Conservation (phyloP, 2,797 vertebrate genomes). For the Glyptemys insculpta region DNA sequence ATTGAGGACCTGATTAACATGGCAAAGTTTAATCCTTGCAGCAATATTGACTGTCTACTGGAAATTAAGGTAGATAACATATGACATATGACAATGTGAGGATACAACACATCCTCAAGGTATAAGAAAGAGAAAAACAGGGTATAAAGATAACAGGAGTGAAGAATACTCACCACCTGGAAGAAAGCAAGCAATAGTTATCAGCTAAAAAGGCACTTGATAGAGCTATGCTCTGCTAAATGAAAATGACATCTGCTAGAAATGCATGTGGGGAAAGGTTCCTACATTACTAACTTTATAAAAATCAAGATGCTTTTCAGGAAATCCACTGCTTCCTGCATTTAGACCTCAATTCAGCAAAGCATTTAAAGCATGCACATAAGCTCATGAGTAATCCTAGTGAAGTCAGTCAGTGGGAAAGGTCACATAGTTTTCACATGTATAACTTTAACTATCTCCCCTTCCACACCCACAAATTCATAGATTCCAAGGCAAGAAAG, state of each 20-base stretch:
- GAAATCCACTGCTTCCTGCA: background rate
- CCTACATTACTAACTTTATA: background rate
- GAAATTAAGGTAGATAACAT: accelerated
- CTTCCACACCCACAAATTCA: background rate
- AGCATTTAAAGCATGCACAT: background rate
- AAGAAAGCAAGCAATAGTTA: background rate
- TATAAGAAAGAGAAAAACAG: background rate
- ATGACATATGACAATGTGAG: accelerated
- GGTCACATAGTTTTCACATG: background rate
- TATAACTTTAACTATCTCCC: background rate
- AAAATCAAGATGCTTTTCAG: background rate
- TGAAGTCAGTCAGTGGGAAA: background rate
- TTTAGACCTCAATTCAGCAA: background rate
- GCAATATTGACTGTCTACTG: background rate
- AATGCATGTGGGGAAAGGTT: accelerated
- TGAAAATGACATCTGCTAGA: background rate
- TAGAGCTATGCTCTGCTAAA: background rate
- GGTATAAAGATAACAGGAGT: background rate
- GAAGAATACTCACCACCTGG: background rate
- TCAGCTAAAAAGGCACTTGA: background rate
- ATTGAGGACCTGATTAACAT: background rate
- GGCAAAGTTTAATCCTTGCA: background rate
- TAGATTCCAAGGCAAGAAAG: background rate
- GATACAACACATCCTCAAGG: background rate
- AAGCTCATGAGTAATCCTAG: background rate